Evolutionary conservation across 30 jellyfish, hydroid and myxozoan species (phyloP), one percentile per base, ranked within the genome.

Genomic region (Catostylus mosaicus): DNA sequence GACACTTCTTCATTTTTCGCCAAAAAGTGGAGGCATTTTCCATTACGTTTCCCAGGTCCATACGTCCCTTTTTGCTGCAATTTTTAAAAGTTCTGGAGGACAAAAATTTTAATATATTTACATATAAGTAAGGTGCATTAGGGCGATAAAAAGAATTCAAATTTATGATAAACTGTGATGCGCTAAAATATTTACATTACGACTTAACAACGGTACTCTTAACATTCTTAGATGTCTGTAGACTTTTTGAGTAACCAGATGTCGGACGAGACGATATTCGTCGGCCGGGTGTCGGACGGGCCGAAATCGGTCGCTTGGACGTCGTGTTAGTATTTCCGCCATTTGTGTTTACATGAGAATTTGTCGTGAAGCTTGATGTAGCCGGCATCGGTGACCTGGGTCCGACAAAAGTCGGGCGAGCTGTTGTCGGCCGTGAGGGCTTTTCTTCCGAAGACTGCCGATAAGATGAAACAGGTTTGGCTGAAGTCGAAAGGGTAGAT

Each of bases 211-310:
- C 54, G 14, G 54, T 40, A 40, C 7, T 14, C 54, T 40, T 40
- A 7, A 40, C 7, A 14, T 9, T 56, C 24, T 56, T 26, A 56
- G 30, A 56, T 26, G 32, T 7, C n/a, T n/a, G n/a, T 56, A 32
- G 47, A 26, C 31, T n/a, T 22, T 22, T 26, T 23, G 83, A 12
- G 2, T 43, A 43, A 12, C 43, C 62, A 8, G 78, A 43, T 40
- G 54, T 5, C 7, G 54, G 54, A 14, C 54, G 54, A 40, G 54
- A 7, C 1, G 72, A n/a, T 5, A 19, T 67, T 37, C 22, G 18
- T 24, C 46, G 30, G 30, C 59, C 57, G 14, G 57, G 33, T 19
- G 37, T 73, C 56, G 72, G 48, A 30, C 71, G 71, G 54, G 71
- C 68, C 22, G 84, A 30, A 47, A 52, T 19, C 14, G 40, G 52